These are phyloP conservation scores for Sebastes itinus DNA, from an alignment of 2,797 vertebrate genomes.

Conservation along the genomic window DNA sequence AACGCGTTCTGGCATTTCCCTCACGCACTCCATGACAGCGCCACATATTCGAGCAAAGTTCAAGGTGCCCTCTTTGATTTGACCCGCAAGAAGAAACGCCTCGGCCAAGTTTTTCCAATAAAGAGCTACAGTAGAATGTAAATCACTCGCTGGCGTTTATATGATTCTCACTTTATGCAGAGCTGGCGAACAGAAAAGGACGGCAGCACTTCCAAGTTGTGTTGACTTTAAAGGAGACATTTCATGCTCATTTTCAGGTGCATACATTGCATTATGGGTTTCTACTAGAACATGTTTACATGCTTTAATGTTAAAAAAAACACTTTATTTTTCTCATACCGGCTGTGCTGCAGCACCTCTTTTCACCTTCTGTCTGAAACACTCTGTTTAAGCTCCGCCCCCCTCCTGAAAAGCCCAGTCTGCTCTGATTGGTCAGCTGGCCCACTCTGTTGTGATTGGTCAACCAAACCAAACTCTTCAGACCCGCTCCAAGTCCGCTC, in stretches of 20 bases:
- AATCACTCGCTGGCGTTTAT: conserved; percentile 27
- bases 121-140: conserved; percentile 35
- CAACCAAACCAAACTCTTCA: too few species aligned
- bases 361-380: too few species aligned
- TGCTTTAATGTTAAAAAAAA: too few species aligned
- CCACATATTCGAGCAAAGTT: conserved; percentile 37
- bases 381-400: too few species aligned
- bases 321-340: too few species aligned
- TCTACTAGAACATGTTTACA: too few species aligned
- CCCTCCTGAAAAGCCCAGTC: too few species aligned
- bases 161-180: background rate
- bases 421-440: too few species aligned
- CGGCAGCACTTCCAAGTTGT: background rate
- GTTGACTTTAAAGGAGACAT: background rate
- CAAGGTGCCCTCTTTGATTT: conserved; percentile 58
- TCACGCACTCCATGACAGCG: conserved; percentile 37
- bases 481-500: too few species aligned
- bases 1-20: conserved; percentile 61
- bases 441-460: too few species aligned
- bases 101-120: conserved; percentile 8
- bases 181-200: background rate
- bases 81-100: conserved; percentile 28
- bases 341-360: too few species aligned
- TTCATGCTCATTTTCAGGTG: background rate
- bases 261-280: too few species aligned